Evolutionary conservation across 23 tunicate species (phyloP).

Genomic region (Diplosoma virens): DNA sequence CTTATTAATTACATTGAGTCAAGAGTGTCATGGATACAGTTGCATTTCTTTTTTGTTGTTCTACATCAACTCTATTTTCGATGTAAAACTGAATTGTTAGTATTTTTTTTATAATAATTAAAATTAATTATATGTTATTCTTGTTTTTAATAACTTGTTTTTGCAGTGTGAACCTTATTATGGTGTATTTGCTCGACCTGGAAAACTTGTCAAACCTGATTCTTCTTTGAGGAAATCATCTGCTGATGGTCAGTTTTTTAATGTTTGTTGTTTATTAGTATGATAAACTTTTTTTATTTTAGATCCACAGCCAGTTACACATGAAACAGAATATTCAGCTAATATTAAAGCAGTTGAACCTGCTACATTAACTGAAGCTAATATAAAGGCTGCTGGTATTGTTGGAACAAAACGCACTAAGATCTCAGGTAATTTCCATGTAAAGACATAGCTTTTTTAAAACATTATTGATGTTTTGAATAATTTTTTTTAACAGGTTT

Average conservation of each 20-base stretch:
- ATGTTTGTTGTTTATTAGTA: background rate
- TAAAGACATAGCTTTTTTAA: too few relatives aligned
- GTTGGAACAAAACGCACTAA: constrained; percentile 9
- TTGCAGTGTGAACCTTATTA: constrained; percentile 73
- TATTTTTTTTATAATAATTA: too few relatives aligned
- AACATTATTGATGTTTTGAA: too few relatives aligned
- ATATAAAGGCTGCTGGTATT: constrained; percentile 43
- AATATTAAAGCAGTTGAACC: constrained; percentile 19
- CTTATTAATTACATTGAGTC: too few relatives aligned
- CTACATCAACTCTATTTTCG: too few relatives aligned
- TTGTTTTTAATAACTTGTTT: too few relatives aligned
- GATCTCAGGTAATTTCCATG: constrained; percentile 34
- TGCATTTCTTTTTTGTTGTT: too few relatives aligned
- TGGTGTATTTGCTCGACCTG: constrained; percentile 70
- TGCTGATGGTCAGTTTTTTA: background rate
- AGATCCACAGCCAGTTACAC: background rate
- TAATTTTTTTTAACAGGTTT: constrained; percentile 18
- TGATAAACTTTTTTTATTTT: background rate
- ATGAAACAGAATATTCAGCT: background rate
- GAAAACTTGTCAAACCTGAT: constrained; percentile 40
- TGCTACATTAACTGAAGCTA: constrained; percentile 55
- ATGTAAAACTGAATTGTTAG: too few relatives aligned
- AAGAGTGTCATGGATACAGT: too few relatives aligned
- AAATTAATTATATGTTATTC: too few relatives aligned
- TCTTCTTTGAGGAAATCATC: too few relatives aligned